These are phyloP conservation scores for Spilarctia lutea DNA, from an alignment of 2,888 invertebrate species.

Conservation along the genomic window DNA sequence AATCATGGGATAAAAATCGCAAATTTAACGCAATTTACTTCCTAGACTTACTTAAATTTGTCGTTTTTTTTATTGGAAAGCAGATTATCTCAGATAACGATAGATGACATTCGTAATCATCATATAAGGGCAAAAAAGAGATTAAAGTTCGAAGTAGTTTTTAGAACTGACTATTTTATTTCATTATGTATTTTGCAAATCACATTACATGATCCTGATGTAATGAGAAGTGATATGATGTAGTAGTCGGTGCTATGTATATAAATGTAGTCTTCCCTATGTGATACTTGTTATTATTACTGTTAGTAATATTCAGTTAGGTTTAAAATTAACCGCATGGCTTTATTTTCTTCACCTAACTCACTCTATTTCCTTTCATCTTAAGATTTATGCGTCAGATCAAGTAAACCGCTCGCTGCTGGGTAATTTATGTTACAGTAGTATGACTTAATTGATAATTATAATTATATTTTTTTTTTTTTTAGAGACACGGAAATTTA, in stretches of 20 bases:
- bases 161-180: too few species aligned
- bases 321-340: not conserved
- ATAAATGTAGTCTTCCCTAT: not conserved
- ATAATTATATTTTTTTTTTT: not conserved
- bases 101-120: too few species aligned
- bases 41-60: too few species aligned
- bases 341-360: not conserved
- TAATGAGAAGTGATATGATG: too few species aligned
- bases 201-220: too few species aligned
- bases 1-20: too few species aligned
- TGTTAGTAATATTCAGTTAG: not conserved
- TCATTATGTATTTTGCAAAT: too few species aligned
- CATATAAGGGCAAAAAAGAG: too few species aligned
- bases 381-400: conserved; percentile 15
- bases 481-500: not conserved
- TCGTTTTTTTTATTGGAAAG: too few species aligned
- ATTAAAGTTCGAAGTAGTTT: too few species aligned
- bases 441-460: not conserved
- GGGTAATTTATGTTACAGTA: not conserved
- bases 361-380: conserved; percentile 14
- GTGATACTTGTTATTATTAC: not conserved
- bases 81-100: too few species aligned
- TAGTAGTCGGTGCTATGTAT: not conserved
- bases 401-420: not conserved
- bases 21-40: too few species aligned